Conservation (phyloP, 2,113 vertebrate genomes). For the Mormyrus iriodes region DNA sequence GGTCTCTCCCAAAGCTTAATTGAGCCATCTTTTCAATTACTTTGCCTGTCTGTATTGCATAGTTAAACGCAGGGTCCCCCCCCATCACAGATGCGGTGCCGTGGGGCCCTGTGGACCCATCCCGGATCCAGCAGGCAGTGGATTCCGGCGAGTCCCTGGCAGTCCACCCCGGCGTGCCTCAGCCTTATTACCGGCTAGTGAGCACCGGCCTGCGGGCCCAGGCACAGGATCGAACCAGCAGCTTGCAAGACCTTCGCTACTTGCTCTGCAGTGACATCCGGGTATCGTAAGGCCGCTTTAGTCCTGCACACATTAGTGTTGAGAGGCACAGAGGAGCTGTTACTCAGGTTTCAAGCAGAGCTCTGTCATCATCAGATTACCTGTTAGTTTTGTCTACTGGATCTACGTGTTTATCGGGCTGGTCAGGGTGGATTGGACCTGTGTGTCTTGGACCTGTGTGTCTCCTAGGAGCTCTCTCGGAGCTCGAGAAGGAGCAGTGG, state of each 20-base stretch:
- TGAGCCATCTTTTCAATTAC: not conserved
- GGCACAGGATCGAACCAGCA: constrained; percentile 43
- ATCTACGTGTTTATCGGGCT: not conserved
- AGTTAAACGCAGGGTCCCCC: not conserved
- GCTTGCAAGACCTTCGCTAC: constrained; percentile 49
- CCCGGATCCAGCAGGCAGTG: constrained; percentile 46
- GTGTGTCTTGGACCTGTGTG: not conserved
- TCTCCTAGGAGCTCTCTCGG: constrained; percentile 21
- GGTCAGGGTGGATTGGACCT: not conserved
- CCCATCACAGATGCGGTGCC: constrained; percentile 50
- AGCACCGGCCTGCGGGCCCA: constrained; percentile 42
- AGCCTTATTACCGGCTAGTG: constrained; percentile 51
- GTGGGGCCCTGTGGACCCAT: constrained; percentile 48
- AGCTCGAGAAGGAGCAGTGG: not conserved
- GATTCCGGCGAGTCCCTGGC: constrained; percentile 45
- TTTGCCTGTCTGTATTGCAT: not conserved
- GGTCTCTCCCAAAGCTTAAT: not conserved
- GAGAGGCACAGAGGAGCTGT: not conserved
- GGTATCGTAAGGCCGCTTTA: constrained; percentile 25
- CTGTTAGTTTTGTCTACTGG: not conserved
- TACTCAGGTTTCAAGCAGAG: not conserved
- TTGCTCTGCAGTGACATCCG: constrained; percentile 46
- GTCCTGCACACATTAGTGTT: not conserved
- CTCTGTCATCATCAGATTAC: not conserved
- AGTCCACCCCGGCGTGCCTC: constrained; percentile 44